Evolutionary conservation across 1,140 invertebrate species (phyloP).

Genomic region (Plectus sambesii): DNA sequence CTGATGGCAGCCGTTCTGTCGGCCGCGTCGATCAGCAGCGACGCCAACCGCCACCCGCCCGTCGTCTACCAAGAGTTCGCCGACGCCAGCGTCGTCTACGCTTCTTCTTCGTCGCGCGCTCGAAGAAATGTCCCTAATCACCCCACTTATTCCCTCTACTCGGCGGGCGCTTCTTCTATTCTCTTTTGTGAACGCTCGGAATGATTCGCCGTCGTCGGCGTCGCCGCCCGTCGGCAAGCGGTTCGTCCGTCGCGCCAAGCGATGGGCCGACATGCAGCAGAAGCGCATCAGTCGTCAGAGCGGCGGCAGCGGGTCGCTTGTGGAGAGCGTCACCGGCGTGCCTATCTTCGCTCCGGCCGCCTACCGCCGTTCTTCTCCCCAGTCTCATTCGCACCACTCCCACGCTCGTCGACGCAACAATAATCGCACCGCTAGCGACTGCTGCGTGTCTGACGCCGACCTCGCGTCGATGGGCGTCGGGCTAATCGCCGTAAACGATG

Average conservation of each 20-base stretch:
- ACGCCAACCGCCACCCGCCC: constrained; percentile 21
- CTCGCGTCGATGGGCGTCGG: too few species aligned
- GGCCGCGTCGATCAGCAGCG: constrained; percentile 34
- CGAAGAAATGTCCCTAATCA: constrained; percentile 24
- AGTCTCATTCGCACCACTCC: too few species aligned
- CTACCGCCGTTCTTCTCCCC: too few species aligned
- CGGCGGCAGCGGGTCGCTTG: too few species aligned
- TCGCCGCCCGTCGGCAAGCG: constrained; percentile 17
- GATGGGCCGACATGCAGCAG: constrained; percentile 25
- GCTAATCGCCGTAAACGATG: too few species aligned
- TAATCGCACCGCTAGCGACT: too few species aligned
- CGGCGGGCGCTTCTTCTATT: constrained; percentile 43
- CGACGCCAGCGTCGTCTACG: not conserved
- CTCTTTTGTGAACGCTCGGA: too few species aligned
- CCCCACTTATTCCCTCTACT: constrained; percentile 47
- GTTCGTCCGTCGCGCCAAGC: constrained; percentile 18
- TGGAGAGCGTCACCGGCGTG: too few species aligned
- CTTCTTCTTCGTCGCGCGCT: constrained; percentile 7
- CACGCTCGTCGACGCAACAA: too few species aligned
- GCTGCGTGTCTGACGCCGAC: too few species aligned
- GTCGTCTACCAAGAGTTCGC: not conserved
- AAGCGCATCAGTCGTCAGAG: constrained; percentile 24
- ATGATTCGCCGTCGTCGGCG: too few species aligned
- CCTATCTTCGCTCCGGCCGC: too few species aligned
- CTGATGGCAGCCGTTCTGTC: constrained; percentile 55